Base-by-base conservation (phyloP, 2,113 vertebrate genomes). In the Galeopterus variegatus region DNA sequence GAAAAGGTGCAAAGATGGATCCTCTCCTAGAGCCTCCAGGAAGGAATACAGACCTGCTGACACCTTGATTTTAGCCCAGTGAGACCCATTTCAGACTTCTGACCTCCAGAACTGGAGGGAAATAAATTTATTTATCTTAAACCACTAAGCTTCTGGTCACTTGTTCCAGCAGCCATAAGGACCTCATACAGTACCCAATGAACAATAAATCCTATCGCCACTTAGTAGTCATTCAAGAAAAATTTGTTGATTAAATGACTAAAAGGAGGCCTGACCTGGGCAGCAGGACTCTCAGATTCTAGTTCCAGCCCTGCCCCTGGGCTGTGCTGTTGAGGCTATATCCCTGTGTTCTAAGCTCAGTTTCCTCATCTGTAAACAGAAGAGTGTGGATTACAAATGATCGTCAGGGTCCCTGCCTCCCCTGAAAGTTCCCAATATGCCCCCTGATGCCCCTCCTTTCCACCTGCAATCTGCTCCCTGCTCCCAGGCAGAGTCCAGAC, bases 401-500 rank as follows among this genome's bases (percentile, higher is more conserved):
- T 54, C 70, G 12, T 52, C 60, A 18, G 26, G 56, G 15, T 26
- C 48, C 58, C 60, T n/a, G 52, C 64, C 64, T 94, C 64, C 70
- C 95, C 75, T 6, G 33, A 50, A 93, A 93, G 90, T 58, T 79
- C 52, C 65, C 77, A 21, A 5, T 5, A 41, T 26, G 41, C 62
- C 18, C 4, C 2, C 15, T 50, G 50, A 45, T 0, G 0, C 58
- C 86, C 73, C 62, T 41, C 79, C 41, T 54, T 41, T 13, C 91
- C n/a, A 33, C 75, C 76, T 62, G 77, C 81, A 96, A 21, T 77
- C 88, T 94, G 87, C 85, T 85, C 50, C 64, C 90, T 24, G 77
- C 69, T 92, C 76, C 33, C 1, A 0, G 93, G 96, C 92, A 83
- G 69, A 58, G 82, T 24, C 69, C 92, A 13, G 75, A 83, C 90